These are phyloP conservation scores for Formicarius rufipectus DNA, from an alignment of 2,113 vertebrate species.

Conservation along the genomic window DNA sequence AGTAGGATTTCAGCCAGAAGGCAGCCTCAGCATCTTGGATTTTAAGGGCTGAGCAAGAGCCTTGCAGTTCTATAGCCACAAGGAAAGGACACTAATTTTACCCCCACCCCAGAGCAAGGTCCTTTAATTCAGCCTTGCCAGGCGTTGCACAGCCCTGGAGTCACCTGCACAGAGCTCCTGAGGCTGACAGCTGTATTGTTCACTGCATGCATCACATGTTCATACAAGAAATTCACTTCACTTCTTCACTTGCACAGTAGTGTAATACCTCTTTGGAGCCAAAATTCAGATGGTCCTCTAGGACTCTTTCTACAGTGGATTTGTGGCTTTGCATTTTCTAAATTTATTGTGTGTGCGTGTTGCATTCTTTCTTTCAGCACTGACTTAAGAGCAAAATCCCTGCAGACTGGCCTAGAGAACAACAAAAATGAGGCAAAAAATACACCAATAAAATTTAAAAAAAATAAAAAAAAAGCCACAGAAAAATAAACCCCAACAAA, in stretches of 20 bases:
- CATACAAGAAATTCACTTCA: not conserved
- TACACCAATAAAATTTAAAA: not conserved
- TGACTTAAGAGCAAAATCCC: not conserved
- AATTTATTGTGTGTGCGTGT: not conserved
- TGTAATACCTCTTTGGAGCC: not conserved
- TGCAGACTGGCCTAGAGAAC: not conserved
- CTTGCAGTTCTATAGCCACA: not conserved
- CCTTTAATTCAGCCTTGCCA: not conserved
- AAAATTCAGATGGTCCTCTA: not conserved
- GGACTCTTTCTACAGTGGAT: not conserved
- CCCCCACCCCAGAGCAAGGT: not conserved
- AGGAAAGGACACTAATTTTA: not conserved
- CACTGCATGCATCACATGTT: rapidly evolving
- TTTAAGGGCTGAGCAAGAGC: not conserved
- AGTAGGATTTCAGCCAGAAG: not conserved
- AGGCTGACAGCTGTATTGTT: not conserved
- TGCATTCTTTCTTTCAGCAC: not conserved
- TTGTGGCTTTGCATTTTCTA: not conserved
- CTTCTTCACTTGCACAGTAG: not conserved
- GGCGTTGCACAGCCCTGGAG: not conserved
- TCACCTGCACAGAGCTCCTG: not conserved
- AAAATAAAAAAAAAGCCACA: not conserved
- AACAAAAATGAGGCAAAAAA: not conserved
- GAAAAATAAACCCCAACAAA: not conserved
- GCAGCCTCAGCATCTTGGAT: not conserved